Evolutionary conservation across 2,113 vertebrate species (phyloP), one percentile per base, ranked within the genome.

Genomic region (Fukomys damarensis): DNA sequence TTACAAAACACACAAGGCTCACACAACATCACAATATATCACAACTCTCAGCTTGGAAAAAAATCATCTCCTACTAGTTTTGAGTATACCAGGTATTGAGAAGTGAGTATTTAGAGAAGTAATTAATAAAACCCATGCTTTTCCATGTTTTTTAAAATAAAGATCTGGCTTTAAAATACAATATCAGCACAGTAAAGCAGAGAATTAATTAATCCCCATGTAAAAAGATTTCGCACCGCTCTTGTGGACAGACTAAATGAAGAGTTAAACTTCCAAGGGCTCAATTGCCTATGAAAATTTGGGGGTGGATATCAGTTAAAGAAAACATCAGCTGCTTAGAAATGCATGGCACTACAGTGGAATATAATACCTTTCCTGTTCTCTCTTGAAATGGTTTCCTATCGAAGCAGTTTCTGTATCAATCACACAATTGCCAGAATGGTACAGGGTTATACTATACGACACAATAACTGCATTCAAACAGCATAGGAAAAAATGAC

Each of bases 311-410:
- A 94, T 93, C 20, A 70, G 94, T 61, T 91, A 94, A 97, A 96
- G 92, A 96, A 97, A 92, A 12, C 97, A 49, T 96, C 97, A 98
- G 98, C 98, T 98, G 98, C 98, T 97, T 96, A 68, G 89, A 86
- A 97, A 96, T 97, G 87, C 97, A 97, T 1, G 91, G 91, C 97
- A 86, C 95, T 35, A 90, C 52, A 3, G 96, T 95, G 28, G 95
- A 20, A 38, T 52, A 98, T 97, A 98, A 98, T 98, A 96, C 98
- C 97, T 97, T 91, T 97, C 97, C 98, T 98, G 98, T 98, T 97
- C 97, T 97, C 96, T 14, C 97, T 82, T 79, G 85, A 96, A 98
- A 97, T 72, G 95, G 93, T 97, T 98, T 98, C 97, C 92, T 86
- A 97, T 94, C 90, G 4, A 95, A 93, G 66, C 96, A 0, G 76